A percentile compares a stretch with the other conserved stretches of the same genome.
Evolutionary conservation across 1,140 invertebrate species (phyloP).

Genomic region (Copidosoma floridanum): DNA sequence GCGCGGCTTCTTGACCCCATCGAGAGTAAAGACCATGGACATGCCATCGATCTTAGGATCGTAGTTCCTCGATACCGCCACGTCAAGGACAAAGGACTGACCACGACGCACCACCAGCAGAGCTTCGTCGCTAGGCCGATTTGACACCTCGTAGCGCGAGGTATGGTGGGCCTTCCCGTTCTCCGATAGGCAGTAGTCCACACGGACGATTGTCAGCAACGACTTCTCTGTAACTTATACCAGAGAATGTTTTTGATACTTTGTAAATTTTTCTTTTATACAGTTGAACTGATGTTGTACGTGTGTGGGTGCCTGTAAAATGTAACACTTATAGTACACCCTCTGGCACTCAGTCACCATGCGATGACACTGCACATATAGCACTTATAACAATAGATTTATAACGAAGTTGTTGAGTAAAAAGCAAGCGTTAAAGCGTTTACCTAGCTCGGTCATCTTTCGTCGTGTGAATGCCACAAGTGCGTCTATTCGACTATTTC

Average conservation of each 20-base stretch:
- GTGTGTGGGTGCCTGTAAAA: too few species aligned
- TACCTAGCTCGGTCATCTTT: too few species aligned
- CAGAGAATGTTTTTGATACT: slow-evolving; percentile 53
- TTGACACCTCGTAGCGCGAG: slow-evolving; percentile 72
- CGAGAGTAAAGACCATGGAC: slow-evolving; percentile 79
- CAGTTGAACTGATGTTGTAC: too few species aligned
- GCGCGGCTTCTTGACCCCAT: slow-evolving; percentile 71
- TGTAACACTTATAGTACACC: too few species aligned
- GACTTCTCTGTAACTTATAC: slow-evolving; percentile 59
- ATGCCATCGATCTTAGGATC: slow-evolving; percentile 73
- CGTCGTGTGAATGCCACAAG: too few species aligned
- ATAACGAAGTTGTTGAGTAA: too few species aligned
- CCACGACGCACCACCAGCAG: slow-evolving; percentile 79
- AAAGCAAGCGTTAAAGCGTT: too few species aligned
- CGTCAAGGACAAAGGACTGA: slow-evolving; percentile 73
- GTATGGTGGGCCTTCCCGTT: slow-evolving; percentile 80
- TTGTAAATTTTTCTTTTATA: too few species aligned
- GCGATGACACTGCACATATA: too few species aligned
- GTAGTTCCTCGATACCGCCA: slow-evolving; percentile 74
- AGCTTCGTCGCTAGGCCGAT: slow-evolving; percentile 58
- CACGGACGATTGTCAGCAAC: slow-evolving; percentile 66
- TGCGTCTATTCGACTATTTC: too few species aligned
- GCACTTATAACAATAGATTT: too few species aligned
- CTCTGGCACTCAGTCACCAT: too few species aligned
- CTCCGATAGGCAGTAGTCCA: slow-evolving; percentile 69